These are phyloP conservation scores for Thymelicus sylvestris DNA, from an alignment of 2,888 invertebrate genomes.

Conservation along the genomic window DNA sequence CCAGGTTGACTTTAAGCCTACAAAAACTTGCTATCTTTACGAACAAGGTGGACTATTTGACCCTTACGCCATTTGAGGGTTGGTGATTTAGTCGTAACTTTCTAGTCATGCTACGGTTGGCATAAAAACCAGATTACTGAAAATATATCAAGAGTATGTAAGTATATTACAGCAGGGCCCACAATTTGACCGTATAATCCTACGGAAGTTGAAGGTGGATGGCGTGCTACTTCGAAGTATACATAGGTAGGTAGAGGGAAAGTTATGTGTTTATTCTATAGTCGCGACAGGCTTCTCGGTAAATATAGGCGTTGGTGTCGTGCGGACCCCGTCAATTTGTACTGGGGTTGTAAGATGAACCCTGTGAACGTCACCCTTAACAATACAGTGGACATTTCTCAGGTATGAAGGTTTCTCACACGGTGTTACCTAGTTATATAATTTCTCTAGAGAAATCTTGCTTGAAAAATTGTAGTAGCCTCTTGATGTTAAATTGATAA, in stretches of 20 bases:
- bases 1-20: too few species aligned
- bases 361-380: not conserved
- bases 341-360: not conserved
- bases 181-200: not conserved
- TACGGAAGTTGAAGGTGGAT: not conserved
- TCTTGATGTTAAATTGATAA: too few species aligned
- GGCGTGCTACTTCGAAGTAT: not conserved
- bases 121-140: not conserved
- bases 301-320: not conserved
- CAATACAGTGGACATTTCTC: not conserved
- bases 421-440: too few species aligned
- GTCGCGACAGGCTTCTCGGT: not conserved
- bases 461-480: too few species aligned
- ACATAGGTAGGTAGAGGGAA: not conserved
- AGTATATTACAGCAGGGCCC: not conserved
- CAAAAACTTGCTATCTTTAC: not conserved
- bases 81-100: not conserved
- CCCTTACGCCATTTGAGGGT: not conserved
- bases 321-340: not conserved
- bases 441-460: too few species aligned
- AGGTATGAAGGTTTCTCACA: too few species aligned
- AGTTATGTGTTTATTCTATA: not conserved
- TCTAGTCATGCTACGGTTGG: not conserved
- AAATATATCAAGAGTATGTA: not conserved
- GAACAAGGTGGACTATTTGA: not conserved